Evolutionary conservation across 35 echinoderm and acorn worm species (phyloP), one percentile per base, ranked within the genome.

Genomic region (Ophiothrix spiculata): DNA sequence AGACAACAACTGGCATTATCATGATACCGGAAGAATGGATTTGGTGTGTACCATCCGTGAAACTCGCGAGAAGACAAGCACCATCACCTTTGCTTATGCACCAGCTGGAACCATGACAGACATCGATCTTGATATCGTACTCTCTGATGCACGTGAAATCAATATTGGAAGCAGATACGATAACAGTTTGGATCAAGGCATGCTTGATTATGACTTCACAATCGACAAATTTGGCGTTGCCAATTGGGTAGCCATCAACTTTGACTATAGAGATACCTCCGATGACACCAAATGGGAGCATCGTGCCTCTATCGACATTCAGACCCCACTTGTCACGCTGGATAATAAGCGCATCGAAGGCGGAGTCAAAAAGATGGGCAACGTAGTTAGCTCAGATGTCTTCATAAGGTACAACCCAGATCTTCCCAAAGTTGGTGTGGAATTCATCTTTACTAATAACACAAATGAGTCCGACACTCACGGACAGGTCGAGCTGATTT

Each of bases 381-480:
- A 69, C 23, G 25, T 69, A 2, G 23, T 69, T 2, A 69, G 16
- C 8, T 69, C 60, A 12, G 60, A 69, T n/a, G 1, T 69, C 23
- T 15, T 69, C 3, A 15, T 69, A n/a, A 6, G 1, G 23, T 69
- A 69, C 60, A 69, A 69, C 29, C 60, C 60, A 69, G 16, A 69
- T 25, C 17, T 15, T 4, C 60, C 60, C 4, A n/a, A 10, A 10
- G 60, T 69, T 69, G 60, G 60, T 12, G 23, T 69, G 6, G 60
- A 69, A 69, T 6, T 69, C 60, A 69, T 69, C 60, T 69, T 69
- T n/a, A 69, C 60, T 28, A 69, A 69, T 25, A 69, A 69, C 60
- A 12, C 60, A 69, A 69, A 69, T 69, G 4, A 69, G 1, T 15
- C 17, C 29, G 60, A 69, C 60, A 10, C 3, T 2, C 60, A 69